Percentiles rank a stretch among this genome's conserved stretches.
Evolutionary conservation across 2,113 vertebrate species (phyloP).

Genomic region (Zosterops japonicus): DNA sequence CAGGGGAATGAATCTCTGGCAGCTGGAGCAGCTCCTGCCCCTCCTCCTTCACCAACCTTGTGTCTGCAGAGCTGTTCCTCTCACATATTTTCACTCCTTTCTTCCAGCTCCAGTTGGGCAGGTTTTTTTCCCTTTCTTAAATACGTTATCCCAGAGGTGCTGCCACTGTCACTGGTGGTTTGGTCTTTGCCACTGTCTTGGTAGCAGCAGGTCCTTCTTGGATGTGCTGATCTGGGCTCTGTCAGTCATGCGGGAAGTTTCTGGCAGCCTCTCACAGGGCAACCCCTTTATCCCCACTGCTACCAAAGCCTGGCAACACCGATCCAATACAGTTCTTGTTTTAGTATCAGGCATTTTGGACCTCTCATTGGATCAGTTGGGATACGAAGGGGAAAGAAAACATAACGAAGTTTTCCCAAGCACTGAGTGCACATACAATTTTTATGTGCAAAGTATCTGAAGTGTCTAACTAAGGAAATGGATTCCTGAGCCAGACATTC

Average conservation of each 20-base stretch:
- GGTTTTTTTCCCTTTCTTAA: neutral
- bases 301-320: neutral
- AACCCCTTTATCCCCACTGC: no score
- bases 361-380: neutral
- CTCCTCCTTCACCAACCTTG: neutral
- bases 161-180: neutral
- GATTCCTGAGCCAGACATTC: neutral
- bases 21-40: neutral
- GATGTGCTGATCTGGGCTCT: neutral
- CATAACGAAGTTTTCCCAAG: neutral
- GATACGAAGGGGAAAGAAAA: neutral
- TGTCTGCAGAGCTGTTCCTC: neutral
- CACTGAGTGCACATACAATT: neutral
- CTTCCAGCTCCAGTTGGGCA: neutral
- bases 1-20: neutral
- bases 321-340: neutral
- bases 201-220: neutral
- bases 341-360: neutral
- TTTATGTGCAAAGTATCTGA: neutral
- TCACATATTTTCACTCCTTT: neutral
- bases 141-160: neutral
- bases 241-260: neutral
- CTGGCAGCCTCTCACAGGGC: neutral
- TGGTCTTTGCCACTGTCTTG: neutral
- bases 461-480: neutral